A percentile compares a stretch with the other conserved stretches of the same genome.
phyloP scores from a whole-genome alignment of 2,113 vertebrate species.

The Pelvicachromis taeniatus region DNA sequence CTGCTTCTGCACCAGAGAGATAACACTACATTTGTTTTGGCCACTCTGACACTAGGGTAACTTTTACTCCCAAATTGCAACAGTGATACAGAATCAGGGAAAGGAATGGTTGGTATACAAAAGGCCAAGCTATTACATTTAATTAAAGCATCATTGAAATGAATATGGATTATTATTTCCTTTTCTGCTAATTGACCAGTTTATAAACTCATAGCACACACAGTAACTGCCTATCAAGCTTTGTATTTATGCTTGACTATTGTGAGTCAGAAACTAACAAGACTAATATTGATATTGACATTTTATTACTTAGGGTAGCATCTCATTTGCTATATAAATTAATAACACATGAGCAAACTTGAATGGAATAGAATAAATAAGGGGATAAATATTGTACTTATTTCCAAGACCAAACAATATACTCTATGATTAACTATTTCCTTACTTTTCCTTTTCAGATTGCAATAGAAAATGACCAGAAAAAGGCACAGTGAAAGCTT shows the following conservation, averaged over 20 bases:
- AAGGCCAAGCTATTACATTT: not conserved
- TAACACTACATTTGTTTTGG: constrained; percentile 66
- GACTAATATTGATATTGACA: not conserved
- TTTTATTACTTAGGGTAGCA: not conserved
- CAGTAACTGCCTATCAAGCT: not conserved
- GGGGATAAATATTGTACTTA: not conserved
- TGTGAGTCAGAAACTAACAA: not conserved
- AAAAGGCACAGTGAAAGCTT: not conserved
- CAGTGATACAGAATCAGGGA: constrained; percentile 20
- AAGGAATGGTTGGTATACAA: not conserved
- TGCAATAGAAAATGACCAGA: not conserved
- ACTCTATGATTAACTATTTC: not conserved
- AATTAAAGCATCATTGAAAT: not conserved
- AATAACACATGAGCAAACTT: not conserved
- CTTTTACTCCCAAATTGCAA: constrained; percentile 37
- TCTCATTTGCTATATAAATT: not conserved
- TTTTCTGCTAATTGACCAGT: not conserved
- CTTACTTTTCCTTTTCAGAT: not conserved
- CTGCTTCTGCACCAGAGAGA: constrained; percentile 63
- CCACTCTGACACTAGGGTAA: constrained; percentile 17
- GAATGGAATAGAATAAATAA: not conserved
- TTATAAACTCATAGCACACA: not conserved
- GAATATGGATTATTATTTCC: not conserved
- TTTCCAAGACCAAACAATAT: not conserved
- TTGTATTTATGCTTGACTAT: not conserved